phyloP scores from a whole-genome alignment of 2,797 vertebrate genomes.

The Etheostoma perlongum region DNA sequence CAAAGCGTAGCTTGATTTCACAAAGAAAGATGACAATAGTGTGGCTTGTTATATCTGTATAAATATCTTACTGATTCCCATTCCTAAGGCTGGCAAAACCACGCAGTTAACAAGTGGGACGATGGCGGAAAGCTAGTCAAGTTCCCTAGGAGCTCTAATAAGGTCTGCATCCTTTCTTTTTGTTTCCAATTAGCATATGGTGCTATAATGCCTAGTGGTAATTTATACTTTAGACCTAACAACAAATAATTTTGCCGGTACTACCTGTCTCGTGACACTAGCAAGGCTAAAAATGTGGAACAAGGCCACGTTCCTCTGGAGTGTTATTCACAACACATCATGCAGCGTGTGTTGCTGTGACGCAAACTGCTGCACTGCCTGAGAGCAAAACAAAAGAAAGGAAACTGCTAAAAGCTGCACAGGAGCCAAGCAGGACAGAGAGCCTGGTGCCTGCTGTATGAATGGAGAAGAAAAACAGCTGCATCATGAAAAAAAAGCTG shows the following conservation, averaged over 20 bases:
- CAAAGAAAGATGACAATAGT: too few relatives aligned
- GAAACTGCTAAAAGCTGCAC: constrained; percentile 31
- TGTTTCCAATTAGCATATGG: background rate
- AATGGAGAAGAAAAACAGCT: constrained; percentile 66
- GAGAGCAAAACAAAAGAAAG: constrained; percentile 53
- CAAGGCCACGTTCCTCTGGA: constrained; percentile 9
- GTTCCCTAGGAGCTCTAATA: background rate
- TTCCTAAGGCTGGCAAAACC: background rate
- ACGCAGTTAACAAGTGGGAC: too few relatives aligned
- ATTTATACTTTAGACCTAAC: background rate
- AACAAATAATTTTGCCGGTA: background rate
- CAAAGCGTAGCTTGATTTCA: too few relatives aligned
- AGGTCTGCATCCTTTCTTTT: background rate
- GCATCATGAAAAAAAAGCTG: constrained; percentile 66
- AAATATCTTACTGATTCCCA: too few relatives aligned
- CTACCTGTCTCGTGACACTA: background rate
- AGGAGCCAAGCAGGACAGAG: constrained; percentile 32
- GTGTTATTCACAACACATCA: constrained; percentile 4
- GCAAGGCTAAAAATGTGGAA: background rate
- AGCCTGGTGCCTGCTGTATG: constrained; percentile 29
- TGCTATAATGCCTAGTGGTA: background rate
- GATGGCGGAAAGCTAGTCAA: background rate
- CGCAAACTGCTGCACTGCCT: constrained; percentile 23
- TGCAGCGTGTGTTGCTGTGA: constrained; percentile 13
- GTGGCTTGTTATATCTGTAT: too few relatives aligned